Base-by-base conservation (phyloP, 2,888 invertebrate genomes). In the Eupithecia insigniata region DNA sequence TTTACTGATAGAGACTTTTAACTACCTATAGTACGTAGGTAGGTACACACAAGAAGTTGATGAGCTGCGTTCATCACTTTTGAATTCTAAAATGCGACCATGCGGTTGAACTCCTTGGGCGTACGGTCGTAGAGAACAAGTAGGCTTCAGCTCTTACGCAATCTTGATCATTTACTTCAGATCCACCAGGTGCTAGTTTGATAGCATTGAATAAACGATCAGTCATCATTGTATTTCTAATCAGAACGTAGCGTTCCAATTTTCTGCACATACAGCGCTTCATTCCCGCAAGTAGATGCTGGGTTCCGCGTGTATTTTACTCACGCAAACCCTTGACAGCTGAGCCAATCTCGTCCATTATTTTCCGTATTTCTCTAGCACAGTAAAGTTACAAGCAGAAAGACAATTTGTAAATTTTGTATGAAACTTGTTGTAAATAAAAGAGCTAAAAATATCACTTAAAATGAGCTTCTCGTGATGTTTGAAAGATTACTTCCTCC, bases 301-400 rank as follows among this genome's bases (percentile, higher is more conserved):
- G 30, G 12, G 12, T 62, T 62, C 22, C 22, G 61, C 34, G n/a
- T 62, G 34, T 62, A 62, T 62, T 34, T 62, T 62, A 34, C 34
- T 62, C 61, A 62, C 32, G 61, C n/a, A 62, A 34, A 61, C 61
- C 32, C 32, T 34, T 34, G 61, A 62, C 61, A 34, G 61, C 43
- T 4, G 46, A 66, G 66, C 28, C 39, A 66, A 46, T 46, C 46
- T 66, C 30, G 66, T 34, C 61, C 34, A 62, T 62, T 62, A 22
- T 62, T 62, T 62, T 32, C 61, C n/a, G 34, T 34, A 62, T 62
- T n/a, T 18, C 16, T 30, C 12, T 26, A 55, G 55, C 4, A 55
- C 55, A 12, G 22, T 26, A 55, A 55, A 26, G 14, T 55, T 26
- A 55, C 22, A 55, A 55, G 12, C 55, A 55, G 28, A 55, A 55